Percentiles rank a stretch among this genome's conserved stretches.
phyloP scores from a whole-genome alignment of 2,888 invertebrate species.

The Microplitis deprimator region DNA sequence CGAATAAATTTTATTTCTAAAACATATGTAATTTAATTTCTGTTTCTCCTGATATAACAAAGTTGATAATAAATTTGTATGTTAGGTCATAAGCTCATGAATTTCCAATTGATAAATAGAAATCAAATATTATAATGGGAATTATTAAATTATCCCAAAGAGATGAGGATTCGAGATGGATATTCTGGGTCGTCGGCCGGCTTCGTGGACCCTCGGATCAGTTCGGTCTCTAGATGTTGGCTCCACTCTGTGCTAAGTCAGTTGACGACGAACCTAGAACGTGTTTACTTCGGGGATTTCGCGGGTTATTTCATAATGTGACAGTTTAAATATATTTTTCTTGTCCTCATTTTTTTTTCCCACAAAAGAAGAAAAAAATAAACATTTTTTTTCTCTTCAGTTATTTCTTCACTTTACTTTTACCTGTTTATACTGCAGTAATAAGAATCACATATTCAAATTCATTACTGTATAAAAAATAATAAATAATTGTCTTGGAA shows the following conservation, averaged over 20 bases:
- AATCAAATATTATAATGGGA: constrained; percentile 13
- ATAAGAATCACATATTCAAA: not conserved
- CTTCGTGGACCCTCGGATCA: constrained; percentile 33
- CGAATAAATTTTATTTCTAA: not conserved
- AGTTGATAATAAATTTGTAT: not conserved
- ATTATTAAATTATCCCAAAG: constrained; percentile 38
- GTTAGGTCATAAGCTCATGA: not conserved
- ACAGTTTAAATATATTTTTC: constrained; percentile 21
- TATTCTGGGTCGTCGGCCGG: constrained; percentile 42
- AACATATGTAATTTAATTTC: not conserved
- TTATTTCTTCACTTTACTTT: not conserved
- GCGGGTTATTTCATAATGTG: constrained; percentile 34
- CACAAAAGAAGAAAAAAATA: not conserved
- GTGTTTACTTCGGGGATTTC: constrained; percentile 50
- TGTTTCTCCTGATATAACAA: not conserved
- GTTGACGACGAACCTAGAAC: constrained; percentile 68
- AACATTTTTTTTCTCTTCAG: not conserved
- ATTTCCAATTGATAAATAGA: constrained; percentile 1
- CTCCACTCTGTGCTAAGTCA: constrained; percentile 50
- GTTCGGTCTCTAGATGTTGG: constrained; percentile 35
- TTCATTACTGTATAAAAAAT: too few species aligned
- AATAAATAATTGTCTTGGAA: not conserved
- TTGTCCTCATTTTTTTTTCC: not conserved
- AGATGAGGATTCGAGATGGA: constrained; percentile 43
- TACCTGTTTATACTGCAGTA: not conserved